Evolutionary conservation across 2,113 vertebrate species (phyloP).

Genomic region (Nanorana parkeri): DNA sequence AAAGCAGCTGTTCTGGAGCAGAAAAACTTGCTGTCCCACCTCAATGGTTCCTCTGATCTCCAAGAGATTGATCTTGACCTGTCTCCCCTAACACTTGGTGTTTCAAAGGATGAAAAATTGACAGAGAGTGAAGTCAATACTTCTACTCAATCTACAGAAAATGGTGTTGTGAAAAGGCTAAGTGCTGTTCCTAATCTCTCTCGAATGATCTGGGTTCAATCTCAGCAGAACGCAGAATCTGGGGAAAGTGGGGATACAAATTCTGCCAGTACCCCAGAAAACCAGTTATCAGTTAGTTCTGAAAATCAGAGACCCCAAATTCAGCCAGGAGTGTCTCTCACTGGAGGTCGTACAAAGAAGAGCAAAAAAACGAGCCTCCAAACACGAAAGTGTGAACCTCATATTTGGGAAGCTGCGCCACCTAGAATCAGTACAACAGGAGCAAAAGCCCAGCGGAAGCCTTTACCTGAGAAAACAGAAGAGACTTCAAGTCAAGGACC

Average conservation of each 20-base stretch:
- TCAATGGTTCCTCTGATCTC: constrained; percentile 88
- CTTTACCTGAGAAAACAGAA: constrained; percentile 70
- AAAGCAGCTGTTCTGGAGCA: constrained; percentile 89
- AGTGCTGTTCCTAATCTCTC: constrained; percentile 88
- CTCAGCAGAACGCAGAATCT: constrained; percentile 78
- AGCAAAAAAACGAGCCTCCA: constrained; percentile 84
- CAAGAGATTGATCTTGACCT: constrained; percentile 95
- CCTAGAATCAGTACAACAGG: constrained; percentile 63
- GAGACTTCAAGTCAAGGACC: constrained; percentile 70
- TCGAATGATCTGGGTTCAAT: constrained; percentile 90
- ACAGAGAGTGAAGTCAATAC: constrained; percentile 58
- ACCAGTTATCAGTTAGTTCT: background rate
- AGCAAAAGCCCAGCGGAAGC: constrained; percentile 69
- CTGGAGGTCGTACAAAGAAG: constrained; percentile 80
- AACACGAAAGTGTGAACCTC: constrained; percentile 69
- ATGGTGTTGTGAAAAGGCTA: constrained; percentile 84
- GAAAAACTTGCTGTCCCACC: constrained; percentile 86
- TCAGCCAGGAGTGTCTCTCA: background rate
- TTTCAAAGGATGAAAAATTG: constrained; percentile 76
- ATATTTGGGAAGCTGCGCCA: rapidly evolving
- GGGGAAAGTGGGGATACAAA: constrained; percentile 63
- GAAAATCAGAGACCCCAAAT: constrained; percentile 10
- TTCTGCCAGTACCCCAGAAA: constrained; percentile 63
- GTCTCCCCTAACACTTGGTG: constrained; percentile 88
- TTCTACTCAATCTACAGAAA: constrained; percentile 63